A percentile compares a stretch with the other conserved stretches of the same genome.
Evolutionary conservation across 2,797 vertebrate species (phyloP).

Genomic region (Micrastur ruficollis): DNA sequence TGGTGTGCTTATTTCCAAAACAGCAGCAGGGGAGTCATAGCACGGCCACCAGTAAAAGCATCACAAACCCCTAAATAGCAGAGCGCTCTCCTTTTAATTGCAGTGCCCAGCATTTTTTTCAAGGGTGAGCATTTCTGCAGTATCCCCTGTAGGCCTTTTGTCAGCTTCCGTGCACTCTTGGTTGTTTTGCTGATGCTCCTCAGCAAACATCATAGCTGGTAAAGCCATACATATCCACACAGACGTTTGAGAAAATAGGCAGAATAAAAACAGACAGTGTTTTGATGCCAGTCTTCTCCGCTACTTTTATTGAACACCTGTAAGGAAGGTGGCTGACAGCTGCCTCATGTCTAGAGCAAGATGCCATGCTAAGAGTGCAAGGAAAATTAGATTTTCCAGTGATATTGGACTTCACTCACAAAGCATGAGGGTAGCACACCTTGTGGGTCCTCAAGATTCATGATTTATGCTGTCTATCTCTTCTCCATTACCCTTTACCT

Average conservation of each 20-base stretch:
- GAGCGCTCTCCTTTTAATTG: conserved; percentile 13
- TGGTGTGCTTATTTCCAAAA: neutral
- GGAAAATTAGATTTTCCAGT: neutral
- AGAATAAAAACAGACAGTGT: neutral
- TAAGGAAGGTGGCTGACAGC: neutral
- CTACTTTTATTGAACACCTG: neutral
- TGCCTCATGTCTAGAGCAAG: neutral
- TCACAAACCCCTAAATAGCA: neutral
- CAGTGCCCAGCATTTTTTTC: neutral
- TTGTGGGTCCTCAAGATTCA: neutral
- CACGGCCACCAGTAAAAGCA: neutral
- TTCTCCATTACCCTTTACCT: neutral
- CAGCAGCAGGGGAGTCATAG: neutral
- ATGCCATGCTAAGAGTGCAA: neutral
- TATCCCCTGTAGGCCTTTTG: neutral
- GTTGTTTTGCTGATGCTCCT: neutral
- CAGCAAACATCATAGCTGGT: neutral
- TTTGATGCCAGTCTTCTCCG: neutral
- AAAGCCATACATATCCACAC: neutral
- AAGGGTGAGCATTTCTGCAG: neutral
- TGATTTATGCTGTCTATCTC: neutral
- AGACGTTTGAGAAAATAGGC: neutral
- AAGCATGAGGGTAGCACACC: neutral
- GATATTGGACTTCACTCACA: neutral
- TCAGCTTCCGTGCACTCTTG: neutral